Evolutionary conservation across 2,888 invertebrate species (phyloP).

Genomic region (Germaria angustata): DNA sequence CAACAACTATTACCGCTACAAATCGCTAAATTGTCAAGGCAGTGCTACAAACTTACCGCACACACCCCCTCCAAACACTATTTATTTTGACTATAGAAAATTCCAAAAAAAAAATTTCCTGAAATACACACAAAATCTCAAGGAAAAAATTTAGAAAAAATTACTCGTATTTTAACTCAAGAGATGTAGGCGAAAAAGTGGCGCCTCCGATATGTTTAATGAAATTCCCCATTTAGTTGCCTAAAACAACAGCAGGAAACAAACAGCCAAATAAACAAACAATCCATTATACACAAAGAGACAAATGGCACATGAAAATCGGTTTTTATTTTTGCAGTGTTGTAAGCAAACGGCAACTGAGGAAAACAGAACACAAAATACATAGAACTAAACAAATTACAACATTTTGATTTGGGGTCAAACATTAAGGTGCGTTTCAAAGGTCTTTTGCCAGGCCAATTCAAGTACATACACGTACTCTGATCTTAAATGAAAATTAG

Average conservation of each 20-base stretch:
- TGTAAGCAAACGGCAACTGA: constrained; percentile 21
- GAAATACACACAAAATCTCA: constrained; percentile 26
- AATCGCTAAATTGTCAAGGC: constrained; percentile 78
- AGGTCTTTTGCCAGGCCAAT: constrained; percentile 52
- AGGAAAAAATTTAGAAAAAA: not conserved
- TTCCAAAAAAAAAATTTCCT: constrained; percentile 1
- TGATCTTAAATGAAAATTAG: constrained; percentile 54
- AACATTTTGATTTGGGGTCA: constrained; percentile 66
- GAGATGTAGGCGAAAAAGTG: constrained; percentile 66
- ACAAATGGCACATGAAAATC: constrained; percentile 57
- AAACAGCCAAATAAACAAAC: constrained; percentile 37
- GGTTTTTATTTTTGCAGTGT: constrained; percentile 32
- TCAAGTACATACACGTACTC: not conserved
- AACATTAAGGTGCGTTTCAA: constrained; percentile 65
- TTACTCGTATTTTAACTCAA: constrained; percentile 45
- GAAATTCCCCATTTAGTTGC: constrained; percentile 56
- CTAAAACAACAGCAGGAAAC: constrained; percentile 14
- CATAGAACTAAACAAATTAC: constrained; percentile 54
- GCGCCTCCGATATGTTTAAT: constrained; percentile 62
- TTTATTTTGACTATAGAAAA: not conserved
- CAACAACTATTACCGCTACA: constrained; percentile 75
- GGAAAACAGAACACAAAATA: constrained; percentile 19
- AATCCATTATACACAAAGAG: constrained; percentile 42
- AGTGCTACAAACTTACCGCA: constrained; percentile 64
- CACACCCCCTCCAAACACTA: not conserved